phyloP scores from a whole-genome alignment of 2,797 vertebrate genomes.

The Phrynocephalus vlangalii region DNA sequence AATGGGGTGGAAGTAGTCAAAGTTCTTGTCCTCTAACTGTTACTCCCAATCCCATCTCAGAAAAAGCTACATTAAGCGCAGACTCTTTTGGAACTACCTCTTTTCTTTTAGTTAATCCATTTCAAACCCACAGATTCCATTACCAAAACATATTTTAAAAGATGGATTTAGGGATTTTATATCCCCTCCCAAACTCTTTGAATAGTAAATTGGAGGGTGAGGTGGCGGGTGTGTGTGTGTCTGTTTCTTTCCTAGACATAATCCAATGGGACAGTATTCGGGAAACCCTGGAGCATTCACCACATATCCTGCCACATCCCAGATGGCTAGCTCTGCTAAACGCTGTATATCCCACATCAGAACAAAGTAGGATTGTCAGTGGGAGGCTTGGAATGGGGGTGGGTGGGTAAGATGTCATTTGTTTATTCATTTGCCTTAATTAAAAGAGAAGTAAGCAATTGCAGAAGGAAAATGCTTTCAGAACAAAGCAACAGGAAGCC shows the following conservation, averaged over 20 bases:
- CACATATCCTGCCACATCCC: conserved; percentile 36
- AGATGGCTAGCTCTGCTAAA: conserved; percentile 23
- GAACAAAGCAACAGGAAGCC: conserved; percentile 27
- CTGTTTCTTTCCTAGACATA: conserved; percentile 15
- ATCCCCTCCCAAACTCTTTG: conserved; percentile 27
- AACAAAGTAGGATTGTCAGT: neutral
- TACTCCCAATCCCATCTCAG: too few species aligned
- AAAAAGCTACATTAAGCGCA: too few species aligned
- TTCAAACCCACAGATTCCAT: conserved; percentile 3
- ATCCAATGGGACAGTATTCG: neutral
- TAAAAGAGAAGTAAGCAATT: conserved; percentile 31
- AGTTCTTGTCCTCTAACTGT: too few species aligned
- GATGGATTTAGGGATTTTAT: conserved; percentile 37
- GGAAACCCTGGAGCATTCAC: conserved; percentile 1
- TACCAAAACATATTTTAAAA: conserved; percentile 32
- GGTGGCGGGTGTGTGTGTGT: neutral
- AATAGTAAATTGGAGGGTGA: neutral
- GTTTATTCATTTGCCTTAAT: conserved; percentile 39
- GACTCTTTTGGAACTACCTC: neutral
- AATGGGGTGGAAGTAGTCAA: too few species aligned
- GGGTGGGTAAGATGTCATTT: conserved; percentile 33
- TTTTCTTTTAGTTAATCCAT: neutral
- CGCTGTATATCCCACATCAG: neutral
- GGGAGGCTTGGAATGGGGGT: conserved; percentile 9
- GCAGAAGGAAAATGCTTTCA: conserved; percentile 22